These are phyloP conservation scores for Saccostrea cuccullata DNA, from an alignment of 1,140 invertebrate species.

Conservation along the genomic window DNA sequence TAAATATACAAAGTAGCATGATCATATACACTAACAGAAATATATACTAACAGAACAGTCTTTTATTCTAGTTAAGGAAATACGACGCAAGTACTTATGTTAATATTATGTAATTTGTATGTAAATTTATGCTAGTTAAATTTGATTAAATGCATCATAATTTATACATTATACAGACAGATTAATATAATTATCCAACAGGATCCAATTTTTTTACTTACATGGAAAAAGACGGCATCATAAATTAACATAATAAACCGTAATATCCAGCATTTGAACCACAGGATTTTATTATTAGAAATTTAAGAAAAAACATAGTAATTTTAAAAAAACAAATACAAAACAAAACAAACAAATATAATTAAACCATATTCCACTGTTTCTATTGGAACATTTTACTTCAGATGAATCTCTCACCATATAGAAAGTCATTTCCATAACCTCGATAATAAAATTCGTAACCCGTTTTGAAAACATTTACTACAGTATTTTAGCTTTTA, in stretches of 20 bases:
- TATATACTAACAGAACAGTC: not conserved
- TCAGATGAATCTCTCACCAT: too few relatives aligned
- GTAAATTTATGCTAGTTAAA: constrained; percentile 13
- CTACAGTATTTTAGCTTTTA: too few relatives aligned
- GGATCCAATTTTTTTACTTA: not conserved
- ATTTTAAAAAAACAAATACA: too few relatives aligned
- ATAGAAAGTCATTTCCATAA: too few relatives aligned
- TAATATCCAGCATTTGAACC: not conserved
- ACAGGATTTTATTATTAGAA: too few relatives aligned
- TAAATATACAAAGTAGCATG: not conserved
- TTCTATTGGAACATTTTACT: too few relatives aligned
- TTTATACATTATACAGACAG: not conserved
- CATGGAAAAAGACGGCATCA: not conserved
- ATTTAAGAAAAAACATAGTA: too few relatives aligned
- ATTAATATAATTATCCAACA: not conserved
- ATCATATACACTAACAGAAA: not conserved
- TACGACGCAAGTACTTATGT: constrained; percentile 1
- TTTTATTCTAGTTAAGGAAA: not conserved
- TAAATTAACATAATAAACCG: not conserved
- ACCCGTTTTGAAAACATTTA: too few relatives aligned
- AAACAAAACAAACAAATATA: too few relatives aligned
- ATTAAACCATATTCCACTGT: too few relatives aligned
- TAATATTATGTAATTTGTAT: constrained; percentile 1
- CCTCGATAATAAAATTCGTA: too few relatives aligned
- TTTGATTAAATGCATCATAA: constrained; percentile 8